These are phyloP conservation scores for Macrostomum lignano DNA, from an alignment of 1,140 invertebrate genomes.

Conservation along the genomic window DNA sequence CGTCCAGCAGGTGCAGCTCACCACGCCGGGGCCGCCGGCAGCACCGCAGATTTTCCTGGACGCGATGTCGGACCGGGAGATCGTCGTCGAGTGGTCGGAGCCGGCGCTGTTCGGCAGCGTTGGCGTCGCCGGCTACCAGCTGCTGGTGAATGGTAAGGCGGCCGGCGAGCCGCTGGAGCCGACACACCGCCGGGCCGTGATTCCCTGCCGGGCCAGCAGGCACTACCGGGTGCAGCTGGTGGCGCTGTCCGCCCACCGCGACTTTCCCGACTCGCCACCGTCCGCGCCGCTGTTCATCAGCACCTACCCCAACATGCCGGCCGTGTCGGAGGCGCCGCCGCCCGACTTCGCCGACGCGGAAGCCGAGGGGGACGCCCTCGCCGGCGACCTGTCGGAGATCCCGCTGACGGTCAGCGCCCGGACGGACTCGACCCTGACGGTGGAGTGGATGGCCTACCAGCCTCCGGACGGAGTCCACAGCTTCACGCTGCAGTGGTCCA, in stretches of 20 bases:
- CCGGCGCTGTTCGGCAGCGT: slow-evolving; percentile 18
- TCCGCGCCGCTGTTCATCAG: slow-evolving; percentile 18
- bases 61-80: slow-evolving; percentile 16
- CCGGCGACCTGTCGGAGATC: background rate
- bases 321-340: too few species aligned
- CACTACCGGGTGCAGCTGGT: slow-evolving; percentile 21
- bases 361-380: background rate
- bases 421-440: background rate
- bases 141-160: slow-evolving; percentile 24
- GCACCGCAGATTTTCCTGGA: slow-evolving; percentile 20
- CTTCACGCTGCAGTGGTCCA: background rate
- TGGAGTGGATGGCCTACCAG: too few species aligned
- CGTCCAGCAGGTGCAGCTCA: slow-evolving; percentile 16
- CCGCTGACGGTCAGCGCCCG: background rate
- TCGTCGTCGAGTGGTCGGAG: slow-evolving; percentile 25
- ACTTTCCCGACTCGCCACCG: slow-evolving; percentile 16
- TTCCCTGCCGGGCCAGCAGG: slow-evolving; percentile 24
- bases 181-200: slow-evolving; percentile 19
- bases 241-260: slow-evolving; percentile 14
- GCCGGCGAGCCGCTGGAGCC: slow-evolving; percentile 18
- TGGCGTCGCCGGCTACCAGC: slow-evolving; percentile 22
- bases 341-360: too few species aligned
- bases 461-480: background rate
- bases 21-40: slow-evolving; percentile 23
- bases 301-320: slow-evolving; percentile 12